Evolutionary conservation across 1,140 invertebrate species (phyloP).

Genomic region (Anastrepha ludens): DNA sequence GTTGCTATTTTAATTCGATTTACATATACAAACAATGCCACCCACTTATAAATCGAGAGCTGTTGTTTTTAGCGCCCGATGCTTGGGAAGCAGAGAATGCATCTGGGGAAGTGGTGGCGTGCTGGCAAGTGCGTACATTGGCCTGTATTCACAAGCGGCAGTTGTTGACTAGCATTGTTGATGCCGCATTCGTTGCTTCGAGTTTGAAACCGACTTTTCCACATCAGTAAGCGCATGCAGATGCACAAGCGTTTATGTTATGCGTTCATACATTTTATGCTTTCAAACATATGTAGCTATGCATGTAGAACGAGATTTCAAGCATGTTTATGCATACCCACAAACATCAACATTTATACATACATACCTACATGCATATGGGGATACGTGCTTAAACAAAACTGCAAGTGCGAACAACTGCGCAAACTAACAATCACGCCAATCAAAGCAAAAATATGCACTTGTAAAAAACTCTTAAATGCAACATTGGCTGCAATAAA

Average conservation of each 20-base stretch:
- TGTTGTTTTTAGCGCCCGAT: background rate
- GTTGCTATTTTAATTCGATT: constrained; percentile 3
- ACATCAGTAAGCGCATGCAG: background rate
- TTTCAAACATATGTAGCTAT: background rate
- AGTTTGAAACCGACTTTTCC: constrained; percentile 30
- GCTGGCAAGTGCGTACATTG: constrained; percentile 6
- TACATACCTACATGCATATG: too few species aligned
- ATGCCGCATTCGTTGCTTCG: constrained; percentile 6
- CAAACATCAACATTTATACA: background rate
- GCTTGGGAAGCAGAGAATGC: background rate
- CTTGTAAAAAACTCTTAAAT: background rate
- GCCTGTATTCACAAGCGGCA: constrained; percentile 10
- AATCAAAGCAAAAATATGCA: background rate
- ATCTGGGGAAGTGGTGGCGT: background rate
- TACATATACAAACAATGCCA: constrained; percentile 5
- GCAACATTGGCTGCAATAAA: background rate
- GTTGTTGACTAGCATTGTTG: constrained; percentile 11
- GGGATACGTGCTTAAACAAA: background rate
- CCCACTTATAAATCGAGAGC: constrained; percentile 1
- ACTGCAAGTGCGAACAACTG: background rate
- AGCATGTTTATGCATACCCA: background rate
- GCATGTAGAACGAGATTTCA: too few species aligned
- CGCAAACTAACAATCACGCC: background rate
- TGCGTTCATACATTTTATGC: constrained; percentile 1
- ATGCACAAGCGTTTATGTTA: constrained; percentile 1